A percentile compares a stretch with the other conserved stretches of the same genome.
Evolutionary conservation across 2,113 vertebrate species (phyloP).

Genomic region (Myanophis thanlyinensis): DNA sequence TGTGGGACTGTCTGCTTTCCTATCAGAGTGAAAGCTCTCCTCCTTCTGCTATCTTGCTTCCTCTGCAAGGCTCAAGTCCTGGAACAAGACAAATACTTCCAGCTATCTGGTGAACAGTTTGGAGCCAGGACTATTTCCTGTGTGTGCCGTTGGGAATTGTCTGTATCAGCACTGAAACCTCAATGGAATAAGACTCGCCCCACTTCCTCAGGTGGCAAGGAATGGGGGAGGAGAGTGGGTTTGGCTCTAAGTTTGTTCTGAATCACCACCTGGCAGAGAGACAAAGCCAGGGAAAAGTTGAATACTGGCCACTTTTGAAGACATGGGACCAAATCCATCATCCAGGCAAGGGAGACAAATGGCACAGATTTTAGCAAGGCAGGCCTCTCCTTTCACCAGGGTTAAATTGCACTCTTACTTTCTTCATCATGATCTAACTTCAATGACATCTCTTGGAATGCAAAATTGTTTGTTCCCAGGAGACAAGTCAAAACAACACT

Average conservation of each 20-base stretch:
- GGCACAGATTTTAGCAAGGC: conserved; percentile 36
- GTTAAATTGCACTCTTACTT: not conserved
- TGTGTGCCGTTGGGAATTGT: conserved; percentile 6
- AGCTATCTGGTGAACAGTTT: conserved; percentile 19
- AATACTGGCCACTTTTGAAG: conserved; percentile 59
- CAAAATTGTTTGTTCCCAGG: not conserved
- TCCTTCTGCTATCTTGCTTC: not conserved
- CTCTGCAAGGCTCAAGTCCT: conserved; percentile 32
- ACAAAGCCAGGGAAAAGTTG: conserved; percentile 67
- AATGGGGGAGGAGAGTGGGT: conserved; percentile 23
- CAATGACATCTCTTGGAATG: conserved; percentile 13
- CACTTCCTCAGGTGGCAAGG: not conserved
- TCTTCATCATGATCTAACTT: not conserved
- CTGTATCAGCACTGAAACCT: conserved; percentile 46
- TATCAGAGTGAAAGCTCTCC: conserved; percentile 22
- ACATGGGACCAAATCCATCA: conserved; percentile 50
- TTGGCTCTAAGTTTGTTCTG: conserved; percentile 50
- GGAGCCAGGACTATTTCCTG: conserved; percentile 32
- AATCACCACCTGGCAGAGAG: conserved; percentile 61
- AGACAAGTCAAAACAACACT: not conserved
- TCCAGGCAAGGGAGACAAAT: conserved; percentile 23
- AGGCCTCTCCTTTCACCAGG: fast-evolving
- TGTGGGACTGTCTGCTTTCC: conserved; percentile 22
- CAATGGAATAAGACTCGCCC: conserved; percentile 42
- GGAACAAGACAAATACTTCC: conserved; percentile 2